phyloP scores from a whole-genome alignment of 1,140 invertebrate species.

The Laupala kohalensis region DNA sequence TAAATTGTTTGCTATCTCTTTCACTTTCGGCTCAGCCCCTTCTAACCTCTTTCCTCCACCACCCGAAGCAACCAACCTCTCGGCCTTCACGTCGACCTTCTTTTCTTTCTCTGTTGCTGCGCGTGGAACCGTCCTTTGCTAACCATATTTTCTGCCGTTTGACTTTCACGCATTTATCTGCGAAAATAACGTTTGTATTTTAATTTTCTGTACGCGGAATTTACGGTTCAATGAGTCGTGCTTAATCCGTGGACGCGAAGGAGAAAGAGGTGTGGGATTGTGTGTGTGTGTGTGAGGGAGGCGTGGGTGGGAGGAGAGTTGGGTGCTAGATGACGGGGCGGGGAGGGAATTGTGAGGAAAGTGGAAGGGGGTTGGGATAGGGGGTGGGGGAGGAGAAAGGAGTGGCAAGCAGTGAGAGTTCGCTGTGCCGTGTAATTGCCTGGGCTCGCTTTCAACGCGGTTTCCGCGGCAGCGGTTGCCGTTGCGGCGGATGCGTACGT shows the following conservation, averaged over 20 bases:
- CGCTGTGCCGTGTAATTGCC: not conserved
- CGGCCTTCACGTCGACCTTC: not conserved
- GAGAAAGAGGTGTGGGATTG: not conserved
- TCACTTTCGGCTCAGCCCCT: not conserved
- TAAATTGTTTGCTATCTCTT: not conserved
- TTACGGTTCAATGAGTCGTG: not conserved
- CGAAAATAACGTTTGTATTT: not conserved
- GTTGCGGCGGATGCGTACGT: too few relatives aligned
- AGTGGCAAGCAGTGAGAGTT: not conserved
- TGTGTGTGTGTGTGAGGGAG: too few relatives aligned
- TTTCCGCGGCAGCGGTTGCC: too few relatives aligned
- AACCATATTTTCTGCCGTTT: not conserved
- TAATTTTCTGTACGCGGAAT: not conserved
- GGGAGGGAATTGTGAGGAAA: too few relatives aligned
- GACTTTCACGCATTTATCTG: not conserved
- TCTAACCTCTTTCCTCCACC: too few relatives aligned
- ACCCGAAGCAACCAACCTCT: too few relatives aligned
- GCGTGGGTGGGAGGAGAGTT: too few relatives aligned
- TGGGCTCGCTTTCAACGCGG: not conserved
- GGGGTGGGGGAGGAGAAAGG: too few relatives aligned
- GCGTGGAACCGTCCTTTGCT: not conserved
- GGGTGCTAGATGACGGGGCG: too few relatives aligned
- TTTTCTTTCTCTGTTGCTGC: not conserved
- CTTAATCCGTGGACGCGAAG: not conserved
- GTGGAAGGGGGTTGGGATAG: too few relatives aligned